Conservation (phyloP, 1,140 invertebrate genomes). For the Psix sp. region DNA sequence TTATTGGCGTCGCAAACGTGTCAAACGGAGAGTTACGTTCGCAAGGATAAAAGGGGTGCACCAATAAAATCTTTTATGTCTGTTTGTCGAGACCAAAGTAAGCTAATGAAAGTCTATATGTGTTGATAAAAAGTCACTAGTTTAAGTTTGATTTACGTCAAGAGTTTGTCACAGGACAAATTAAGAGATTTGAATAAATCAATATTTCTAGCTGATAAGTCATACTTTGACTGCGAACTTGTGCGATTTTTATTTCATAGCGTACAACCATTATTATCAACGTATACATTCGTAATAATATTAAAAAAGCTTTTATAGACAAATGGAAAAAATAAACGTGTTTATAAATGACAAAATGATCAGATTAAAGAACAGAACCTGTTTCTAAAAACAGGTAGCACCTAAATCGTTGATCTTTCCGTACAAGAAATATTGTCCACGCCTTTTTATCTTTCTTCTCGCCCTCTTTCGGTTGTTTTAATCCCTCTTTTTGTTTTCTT, state of each 20-base stretch:
- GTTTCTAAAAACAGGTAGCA: slow-evolving; percentile 43
- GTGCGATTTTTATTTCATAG: no score
- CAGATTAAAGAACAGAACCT: slow-evolving; percentile 10
- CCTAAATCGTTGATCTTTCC: slow-evolving; percentile 25
- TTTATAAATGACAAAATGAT: no score
- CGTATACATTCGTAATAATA: no score
- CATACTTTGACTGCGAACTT: no score
- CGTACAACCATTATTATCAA: no score
- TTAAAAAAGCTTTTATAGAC: no score
- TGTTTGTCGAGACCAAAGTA: slow-evolving; percentile 15
- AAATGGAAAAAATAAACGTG: no score
- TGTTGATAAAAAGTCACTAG: slow-evolving; percentile 19
- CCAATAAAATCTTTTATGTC: slow-evolving; percentile 34
- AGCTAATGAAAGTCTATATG: slow-evolving; percentile 29
- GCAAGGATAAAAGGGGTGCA: slow-evolving; percentile 28
- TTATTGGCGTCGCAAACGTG: slow-evolving; percentile 63
- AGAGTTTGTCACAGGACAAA: no score
- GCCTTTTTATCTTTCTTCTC: slow-evolving; percentile 33
- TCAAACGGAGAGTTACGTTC: slow-evolving; percentile 61
- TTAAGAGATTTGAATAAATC: no score
- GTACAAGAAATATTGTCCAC: slow-evolving; percentile 25
- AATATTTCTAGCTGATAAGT: no score
- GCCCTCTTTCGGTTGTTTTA: slow-evolving; percentile 22
- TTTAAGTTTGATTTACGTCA: not conserved
- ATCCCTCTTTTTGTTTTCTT: slow-evolving; percentile 64